Evolutionary conservation across 2,888 invertebrate genomes (phyloP).

Genomic region (Taenaris catops): DNA sequence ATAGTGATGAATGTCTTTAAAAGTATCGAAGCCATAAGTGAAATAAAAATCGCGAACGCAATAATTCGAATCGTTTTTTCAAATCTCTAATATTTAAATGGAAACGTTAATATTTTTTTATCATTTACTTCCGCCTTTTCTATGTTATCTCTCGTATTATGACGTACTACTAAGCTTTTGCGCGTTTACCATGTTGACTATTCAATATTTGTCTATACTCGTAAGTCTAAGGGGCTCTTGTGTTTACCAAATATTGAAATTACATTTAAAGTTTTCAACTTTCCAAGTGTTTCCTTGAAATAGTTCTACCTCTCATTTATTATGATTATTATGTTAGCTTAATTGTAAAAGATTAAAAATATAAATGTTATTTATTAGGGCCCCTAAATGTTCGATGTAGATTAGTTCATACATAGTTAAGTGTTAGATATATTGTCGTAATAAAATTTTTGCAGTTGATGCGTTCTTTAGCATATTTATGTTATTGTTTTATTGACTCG

Average conservation of each 20-base stretch:
- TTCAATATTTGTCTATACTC: conserved; percentile 52
- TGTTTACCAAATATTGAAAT: conserved; percentile 25
- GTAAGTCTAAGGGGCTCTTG: conserved; percentile 39
- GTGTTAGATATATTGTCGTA: conserved; percentile 55
- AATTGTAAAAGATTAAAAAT: conserved; percentile 31
- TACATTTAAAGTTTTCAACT: conserved; percentile 15
- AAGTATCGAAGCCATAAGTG: conserved; percentile 7
- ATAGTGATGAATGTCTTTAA: conserved; percentile 1
- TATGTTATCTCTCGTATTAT: conserved; percentile 37
- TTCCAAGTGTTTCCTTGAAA: conserved; percentile 27
- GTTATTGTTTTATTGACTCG: conserved; percentile 1
- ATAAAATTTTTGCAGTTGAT: conserved; percentile 35
- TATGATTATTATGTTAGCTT: conserved; percentile 29
- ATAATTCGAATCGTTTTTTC: conserved; percentile 5
- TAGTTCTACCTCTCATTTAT: conserved; percentile 36
- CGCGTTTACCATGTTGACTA: conserved; percentile 77
- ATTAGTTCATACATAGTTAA: conserved; percentile 51
- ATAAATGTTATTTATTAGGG: conserved; percentile 38
- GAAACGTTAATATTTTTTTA: conserved; percentile 61
- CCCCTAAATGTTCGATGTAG: conserved; percentile 62
- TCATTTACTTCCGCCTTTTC: conserved; percentile 63
- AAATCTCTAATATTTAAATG: conserved; percentile 21
- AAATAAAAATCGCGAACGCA: conserved; percentile 1
- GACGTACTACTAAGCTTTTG: conserved; percentile 60
- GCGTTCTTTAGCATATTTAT: conserved; percentile 8